Conservation (phyloP, 2,888 invertebrate species). For the Eurois occulta region DNA sequence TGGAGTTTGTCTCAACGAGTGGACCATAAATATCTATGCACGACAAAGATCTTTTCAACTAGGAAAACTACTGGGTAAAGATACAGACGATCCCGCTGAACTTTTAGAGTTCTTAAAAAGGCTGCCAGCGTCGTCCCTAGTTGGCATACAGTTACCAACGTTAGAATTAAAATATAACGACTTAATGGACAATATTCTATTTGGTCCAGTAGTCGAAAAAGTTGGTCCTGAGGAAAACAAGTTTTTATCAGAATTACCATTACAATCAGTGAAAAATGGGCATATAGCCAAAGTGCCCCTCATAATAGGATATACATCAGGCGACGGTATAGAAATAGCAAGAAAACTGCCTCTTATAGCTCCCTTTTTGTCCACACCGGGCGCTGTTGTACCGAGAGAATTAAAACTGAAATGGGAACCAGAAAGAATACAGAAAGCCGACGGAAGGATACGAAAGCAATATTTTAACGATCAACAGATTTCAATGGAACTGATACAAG, state of each 20-base stretch:
- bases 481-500: constrained; percentile 75
- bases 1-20: constrained; percentile 86
- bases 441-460: constrained; percentile 79
- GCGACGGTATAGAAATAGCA: constrained; percentile 86
- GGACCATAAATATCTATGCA: constrained; percentile 83
- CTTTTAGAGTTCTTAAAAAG: constrained; percentile 80
- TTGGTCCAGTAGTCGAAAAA: constrained; percentile 86
- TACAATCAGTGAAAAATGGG: constrained; percentile 77
- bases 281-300: constrained; percentile 80
- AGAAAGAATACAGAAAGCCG: constrained; percentile 73
- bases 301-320: constrained; percentile 85
- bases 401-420: constrained; percentile 79
- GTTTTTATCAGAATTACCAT: constrained; percentile 80
- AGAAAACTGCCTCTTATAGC: constrained; percentile 75
- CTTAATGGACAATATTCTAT: constrained; percentile 80
- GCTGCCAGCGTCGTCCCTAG: constrained; percentile 78
- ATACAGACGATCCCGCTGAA: constrained; percentile 81
- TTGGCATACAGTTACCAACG: constrained; percentile 81
- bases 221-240: constrained; percentile 74
- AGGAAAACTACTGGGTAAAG: constrained; percentile 82
- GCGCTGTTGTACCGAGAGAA: constrained; percentile 84
- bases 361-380: constrained; percentile 72
- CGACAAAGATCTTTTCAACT: constrained; percentile 85
- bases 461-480: constrained; percentile 80
- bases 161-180: constrained; percentile 76